phyloP scores from a whole-genome alignment of 2,797 vertebrate genomes.

The Microctenopoma steveboyesi region DNA sequence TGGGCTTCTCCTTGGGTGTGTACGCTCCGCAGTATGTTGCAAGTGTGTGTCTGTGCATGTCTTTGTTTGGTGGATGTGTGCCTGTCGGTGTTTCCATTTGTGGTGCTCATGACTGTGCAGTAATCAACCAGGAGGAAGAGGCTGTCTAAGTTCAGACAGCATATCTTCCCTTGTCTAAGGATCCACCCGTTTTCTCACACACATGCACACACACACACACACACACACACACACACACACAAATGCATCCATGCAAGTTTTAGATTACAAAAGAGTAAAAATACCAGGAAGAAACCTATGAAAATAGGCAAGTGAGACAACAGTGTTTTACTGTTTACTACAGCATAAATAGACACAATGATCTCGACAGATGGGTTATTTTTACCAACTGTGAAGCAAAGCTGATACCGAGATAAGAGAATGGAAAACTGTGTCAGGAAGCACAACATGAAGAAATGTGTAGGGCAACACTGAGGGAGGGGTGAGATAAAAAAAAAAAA shows the following conservation, averaged over 20 bases:
- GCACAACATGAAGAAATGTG: constrained; percentile 46
- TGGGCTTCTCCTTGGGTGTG: constrained; percentile 66
- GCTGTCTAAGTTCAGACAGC: constrained; percentile 70
- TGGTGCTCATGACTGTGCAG: constrained; percentile 63
- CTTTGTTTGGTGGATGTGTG: constrained; percentile 20
- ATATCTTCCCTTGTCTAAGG: constrained; percentile 63
- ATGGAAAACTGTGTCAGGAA: constrained; percentile 66
- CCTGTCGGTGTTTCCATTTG: constrained; percentile 65
- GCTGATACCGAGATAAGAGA: constrained; percentile 66
- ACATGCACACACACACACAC: constrained; percentile 30
- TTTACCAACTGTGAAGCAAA: constrained; percentile 56
- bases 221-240: neutral
- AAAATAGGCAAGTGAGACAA: constrained; percentile 33
- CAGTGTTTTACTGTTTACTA: constrained; percentile 45
- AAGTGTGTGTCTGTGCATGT: constrained; percentile 37
- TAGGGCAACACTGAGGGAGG: constrained; percentile 32
- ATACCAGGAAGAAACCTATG: constrained; percentile 47
- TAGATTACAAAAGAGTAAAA: constrained; percentile 43
- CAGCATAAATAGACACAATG: constrained; percentile 69
- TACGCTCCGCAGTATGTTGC: constrained; percentile 58
- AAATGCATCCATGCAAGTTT: constrained; percentile 25
- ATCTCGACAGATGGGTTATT: constrained; percentile 69
- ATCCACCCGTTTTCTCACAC: constrained; percentile 62
- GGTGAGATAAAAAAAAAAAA: constrained; percentile 48
- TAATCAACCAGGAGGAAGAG: constrained; percentile 76